Evolutionary conservation across 30 jellyfish, hydroid and myxozoan species (phyloP).

Genomic region (Hydra vulgaris): DNA sequence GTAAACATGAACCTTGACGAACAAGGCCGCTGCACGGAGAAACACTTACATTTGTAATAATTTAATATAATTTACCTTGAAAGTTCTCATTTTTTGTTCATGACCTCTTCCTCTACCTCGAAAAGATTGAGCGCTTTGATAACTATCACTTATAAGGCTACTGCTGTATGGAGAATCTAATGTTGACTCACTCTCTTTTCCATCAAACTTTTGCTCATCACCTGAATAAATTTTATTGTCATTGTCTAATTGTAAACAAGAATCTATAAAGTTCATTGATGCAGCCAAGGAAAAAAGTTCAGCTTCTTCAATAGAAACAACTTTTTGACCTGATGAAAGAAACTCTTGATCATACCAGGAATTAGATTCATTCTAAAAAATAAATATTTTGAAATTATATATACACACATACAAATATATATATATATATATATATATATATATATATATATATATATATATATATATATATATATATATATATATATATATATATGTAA

Average conservation of each 20-base stretch:
- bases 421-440: too few species aligned
- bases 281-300: constrained; percentile 93
- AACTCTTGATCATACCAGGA: constrained; percentile 29
- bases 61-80: constrained; percentile 11
- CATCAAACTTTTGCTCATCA: constrained; percentile 5
- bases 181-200: constrained; percentile 25
- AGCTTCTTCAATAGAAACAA: constrained; percentile 86
- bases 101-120: constrained; percentile 18
- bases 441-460: neutral
- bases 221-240: neutral
- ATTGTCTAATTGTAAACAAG: constrained; percentile 6
- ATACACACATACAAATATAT: too few species aligned
- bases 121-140: neutral
- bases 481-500: too few species aligned
- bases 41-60: too few species aligned
- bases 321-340: constrained; percentile 61
- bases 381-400: neutral
- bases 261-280: constrained; percentile 18
- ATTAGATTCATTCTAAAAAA: constrained; percentile 4
- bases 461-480: neutral
- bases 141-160: constrained; percentile 13
- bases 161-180: constrained; percentile 31
- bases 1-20: too few species aligned
- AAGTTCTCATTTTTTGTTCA: constrained; percentile 10
- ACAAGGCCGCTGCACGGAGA: too few species aligned